Base-by-base conservation (phyloP, 2,888 invertebrate species). In the Microctonus aethiopoides region DNA sequence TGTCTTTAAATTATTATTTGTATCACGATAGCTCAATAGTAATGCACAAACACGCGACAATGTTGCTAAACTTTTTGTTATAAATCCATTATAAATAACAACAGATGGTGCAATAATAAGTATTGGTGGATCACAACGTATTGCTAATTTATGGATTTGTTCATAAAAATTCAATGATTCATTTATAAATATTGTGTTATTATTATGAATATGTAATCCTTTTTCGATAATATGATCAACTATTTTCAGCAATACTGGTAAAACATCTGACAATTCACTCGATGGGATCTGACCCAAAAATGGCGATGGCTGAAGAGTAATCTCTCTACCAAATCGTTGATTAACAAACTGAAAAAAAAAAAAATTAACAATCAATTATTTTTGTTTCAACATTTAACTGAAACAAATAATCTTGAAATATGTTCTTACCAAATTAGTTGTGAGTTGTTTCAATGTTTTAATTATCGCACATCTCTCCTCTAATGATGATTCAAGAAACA, bases 101-200 rank as follows among this genome's bases (percentile, higher is more conserved):
- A 78, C 70, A 9, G 82, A 59, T 0, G 86, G 83, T 56, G 86
- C 81, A 1, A 86, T 54, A 22, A 82, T 82, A 73, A 80, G 78
- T n/a, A 76, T 73, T n/a, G 68, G 62, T 16, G 80, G 22, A n/a
- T 67, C 62, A 64, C 76, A 78, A 4, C 56, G 73, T 16, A 32
- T 71, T 71, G 82, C 80, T n/a, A 84, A 72, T 34, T 54, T 61
- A 65, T 70, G 74, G 32, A 80, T 70, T 76, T 79, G 70, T 68
- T 86, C 84, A 64, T 86, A 86, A 71, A 84, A 85, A 36, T 75
- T 73, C 6, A 86, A 71, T 26, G 80, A 77, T 68, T 81, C 81
- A 24, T 77, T 76, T 13, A 85, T 74, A 32, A 86, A 67, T 10
- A 75, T 22, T 16, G 68, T 22, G 70, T 81, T 52, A 9, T 79